These are phyloP conservation scores for Idris sp. DNA, from an alignment of 1,140 invertebrate genomes.

Conservation along the genomic window DNA sequence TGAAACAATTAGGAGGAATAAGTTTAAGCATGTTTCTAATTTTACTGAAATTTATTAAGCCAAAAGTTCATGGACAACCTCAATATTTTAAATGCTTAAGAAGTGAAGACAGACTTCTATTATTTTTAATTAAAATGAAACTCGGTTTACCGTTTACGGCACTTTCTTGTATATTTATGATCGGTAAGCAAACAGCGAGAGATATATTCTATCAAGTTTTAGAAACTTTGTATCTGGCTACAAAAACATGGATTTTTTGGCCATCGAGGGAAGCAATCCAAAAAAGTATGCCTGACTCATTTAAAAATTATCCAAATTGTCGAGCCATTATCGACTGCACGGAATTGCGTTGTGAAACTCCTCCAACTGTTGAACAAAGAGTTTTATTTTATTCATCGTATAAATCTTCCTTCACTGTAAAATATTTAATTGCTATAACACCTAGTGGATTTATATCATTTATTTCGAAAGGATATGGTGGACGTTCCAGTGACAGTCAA, in stretches of 20 bases:
- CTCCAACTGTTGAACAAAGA: constrained; percentile 9
- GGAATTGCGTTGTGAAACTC: constrained; percentile 1
- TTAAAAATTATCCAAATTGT: constrained; percentile 15
- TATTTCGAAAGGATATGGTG: too few species aligned
- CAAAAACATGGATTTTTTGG: constrained; percentile 17
- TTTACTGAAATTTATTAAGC: too few species aligned
- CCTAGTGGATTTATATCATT: neutral
- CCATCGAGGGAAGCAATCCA: constrained; percentile 4
- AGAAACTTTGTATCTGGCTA: constrained; percentile 2
- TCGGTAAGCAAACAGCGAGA: constrained; percentile 1
- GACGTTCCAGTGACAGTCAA: constrained; percentile 4
- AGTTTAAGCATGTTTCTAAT: too few species aligned
- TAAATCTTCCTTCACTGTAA: constrained; percentile 36
- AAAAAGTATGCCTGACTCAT: neutral
- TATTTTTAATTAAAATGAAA: constrained; percentile 27
- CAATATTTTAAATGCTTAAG: too few species aligned
- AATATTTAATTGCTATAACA: constrained; percentile 66
- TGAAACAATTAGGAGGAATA: too few species aligned
- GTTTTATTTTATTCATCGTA: constrained; percentile 15
- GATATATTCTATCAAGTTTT: constrained; percentile 8
- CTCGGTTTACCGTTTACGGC: constrained; percentile 5
- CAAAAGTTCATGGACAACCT: too few species aligned
- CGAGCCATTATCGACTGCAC: constrained; percentile 17
- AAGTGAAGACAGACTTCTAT: constrained; percentile 9
- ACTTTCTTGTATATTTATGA: constrained; percentile 13